Evolutionary conservation across 2,888 invertebrate genomes (phyloP).

Genomic region (Ophioninae sp.): DNA sequence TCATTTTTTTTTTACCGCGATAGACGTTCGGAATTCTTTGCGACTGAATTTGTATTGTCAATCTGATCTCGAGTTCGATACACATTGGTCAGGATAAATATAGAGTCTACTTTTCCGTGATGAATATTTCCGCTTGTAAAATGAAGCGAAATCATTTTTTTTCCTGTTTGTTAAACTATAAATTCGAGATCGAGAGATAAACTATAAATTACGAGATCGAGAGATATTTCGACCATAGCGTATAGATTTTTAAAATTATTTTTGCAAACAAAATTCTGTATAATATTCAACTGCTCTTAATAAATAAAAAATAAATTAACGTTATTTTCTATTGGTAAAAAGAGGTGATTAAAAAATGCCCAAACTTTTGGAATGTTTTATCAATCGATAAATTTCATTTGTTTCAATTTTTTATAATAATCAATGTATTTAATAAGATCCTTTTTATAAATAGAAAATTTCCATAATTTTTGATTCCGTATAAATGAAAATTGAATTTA

Average conservation of each 20-base stretch:
- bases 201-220: background rate
- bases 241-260: background rate
- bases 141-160: background rate
- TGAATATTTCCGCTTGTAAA: background rate
- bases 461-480: too few relatives aligned
- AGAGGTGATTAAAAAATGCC: too few relatives aligned
- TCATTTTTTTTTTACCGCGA: constrained; percentile 8
- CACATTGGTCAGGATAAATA: background rate
- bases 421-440: too few relatives aligned
- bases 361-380: too few relatives aligned
- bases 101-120: background rate
- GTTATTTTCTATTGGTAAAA: too few relatives aligned
- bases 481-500: too few relatives aligned
- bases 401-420: too few relatives aligned
- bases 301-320: too few relatives aligned
- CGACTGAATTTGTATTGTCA: background rate
- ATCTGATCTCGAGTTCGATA: background rate
- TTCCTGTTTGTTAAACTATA: background rate
- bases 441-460: too few relatives aligned
- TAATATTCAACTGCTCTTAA: too few relatives aligned
- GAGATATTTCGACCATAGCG: background rate
- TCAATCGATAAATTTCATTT: too few relatives aligned
- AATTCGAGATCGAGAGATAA: background rate
- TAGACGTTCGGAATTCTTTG: background rate
- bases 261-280: background rate